A percentile compares a stretch with the other conserved stretches of the same genome.
Conservation (phyloP, 1,140 invertebrate species). For the Theocolax elegans region DNA sequence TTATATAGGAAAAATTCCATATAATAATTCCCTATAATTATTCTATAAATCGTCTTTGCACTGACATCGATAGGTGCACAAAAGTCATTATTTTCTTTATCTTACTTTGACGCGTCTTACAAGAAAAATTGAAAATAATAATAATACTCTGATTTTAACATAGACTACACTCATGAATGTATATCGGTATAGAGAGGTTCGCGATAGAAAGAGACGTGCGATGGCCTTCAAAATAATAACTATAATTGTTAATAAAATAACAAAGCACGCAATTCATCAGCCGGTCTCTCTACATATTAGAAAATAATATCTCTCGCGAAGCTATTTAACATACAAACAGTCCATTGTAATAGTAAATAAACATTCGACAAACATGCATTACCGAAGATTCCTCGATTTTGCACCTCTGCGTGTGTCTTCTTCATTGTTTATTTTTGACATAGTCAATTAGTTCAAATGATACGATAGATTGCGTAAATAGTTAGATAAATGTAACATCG, state of each 20-base stretch:
- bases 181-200: too few species aligned
- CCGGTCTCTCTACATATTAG: background rate
- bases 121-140: constrained; percentile 12
- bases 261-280: background rate
- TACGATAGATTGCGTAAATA: background rate
- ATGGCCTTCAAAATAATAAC: constrained; percentile 1
- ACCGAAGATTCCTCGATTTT: too few species aligned
- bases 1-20: constrained; percentile 22
- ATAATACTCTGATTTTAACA: constrained; percentile 14
- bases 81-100: constrained; percentile 5
- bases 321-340: background rate
- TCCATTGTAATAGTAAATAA: background rate
- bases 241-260: constrained; percentile 24
- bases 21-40: constrained; percentile 14
- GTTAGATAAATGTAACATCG: constrained; percentile 1
- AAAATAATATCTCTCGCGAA: background rate
- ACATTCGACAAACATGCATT: background rate
- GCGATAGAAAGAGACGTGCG: too few species aligned
- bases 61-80: constrained; percentile 26
- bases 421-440: too few species aligned
- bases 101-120: constrained; percentile 4
- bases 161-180: background rate
- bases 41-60: constrained; percentile 14
- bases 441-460: background rate
- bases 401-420: too few species aligned